Percentiles rank a stretch among this genome's conserved stretches.
Conservation (phyloP, 2,797 vertebrate genomes). For the Pipistrellus pipistrellus region DNA sequence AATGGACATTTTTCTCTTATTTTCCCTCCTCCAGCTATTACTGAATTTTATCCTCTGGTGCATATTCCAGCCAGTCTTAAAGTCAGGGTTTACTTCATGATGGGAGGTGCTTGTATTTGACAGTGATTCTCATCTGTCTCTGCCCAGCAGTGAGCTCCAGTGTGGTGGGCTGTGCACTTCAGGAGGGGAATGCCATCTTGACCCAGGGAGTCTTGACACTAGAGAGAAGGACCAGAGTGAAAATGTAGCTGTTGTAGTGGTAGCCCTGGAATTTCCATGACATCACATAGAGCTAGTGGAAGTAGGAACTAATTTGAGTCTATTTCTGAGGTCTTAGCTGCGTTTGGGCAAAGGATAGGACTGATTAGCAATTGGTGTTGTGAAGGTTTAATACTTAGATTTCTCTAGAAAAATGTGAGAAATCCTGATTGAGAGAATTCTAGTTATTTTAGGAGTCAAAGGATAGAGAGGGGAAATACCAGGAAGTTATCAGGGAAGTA, state of each 20-base stretch:
- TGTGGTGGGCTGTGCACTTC: background rate
- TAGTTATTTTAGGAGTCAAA: background rate
- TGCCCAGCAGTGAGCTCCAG: background rate
- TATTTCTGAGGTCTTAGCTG: background rate
- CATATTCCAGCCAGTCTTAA: background rate
- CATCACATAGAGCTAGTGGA: background rate
- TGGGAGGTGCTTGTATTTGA: background rate
- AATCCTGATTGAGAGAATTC: background rate
- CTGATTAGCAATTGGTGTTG: background rate
- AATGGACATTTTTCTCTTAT: background rate
- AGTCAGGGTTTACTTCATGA: background rate
- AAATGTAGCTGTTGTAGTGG: background rate
- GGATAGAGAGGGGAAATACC: background rate
- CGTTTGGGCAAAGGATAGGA: background rate
- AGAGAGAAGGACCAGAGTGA: background rate
- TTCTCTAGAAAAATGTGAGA: background rate
- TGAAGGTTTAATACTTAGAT: background rate
- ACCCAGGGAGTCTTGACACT: background rate
- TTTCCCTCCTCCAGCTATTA: background rate
- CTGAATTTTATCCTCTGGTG: background rate
- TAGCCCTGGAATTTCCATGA: background rate
- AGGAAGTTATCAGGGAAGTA: background rate
- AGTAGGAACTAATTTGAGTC: background rate
- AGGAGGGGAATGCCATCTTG: background rate
- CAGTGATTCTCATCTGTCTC: background rate